Conservation (phyloP, 2,113 vertebrate species). For the Phyllostomus hastatus region DNA sequence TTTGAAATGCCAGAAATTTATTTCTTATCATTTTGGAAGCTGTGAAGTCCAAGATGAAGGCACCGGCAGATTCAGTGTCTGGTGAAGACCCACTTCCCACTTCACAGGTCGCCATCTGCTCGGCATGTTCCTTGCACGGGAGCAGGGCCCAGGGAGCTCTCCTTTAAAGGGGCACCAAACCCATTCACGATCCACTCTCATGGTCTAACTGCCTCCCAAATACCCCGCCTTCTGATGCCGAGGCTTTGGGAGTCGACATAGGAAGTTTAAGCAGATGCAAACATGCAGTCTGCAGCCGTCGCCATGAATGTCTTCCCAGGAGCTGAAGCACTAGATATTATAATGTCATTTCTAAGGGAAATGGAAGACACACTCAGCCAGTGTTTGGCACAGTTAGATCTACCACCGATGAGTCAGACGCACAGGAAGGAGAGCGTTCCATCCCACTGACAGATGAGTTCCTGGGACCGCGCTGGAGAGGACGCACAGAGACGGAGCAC, state of each 20-base stretch:
- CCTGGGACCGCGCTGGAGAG: background rate
- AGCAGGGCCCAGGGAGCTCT: background rate
- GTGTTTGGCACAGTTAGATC: background rate
- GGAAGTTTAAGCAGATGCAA: background rate
- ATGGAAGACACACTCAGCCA: background rate
- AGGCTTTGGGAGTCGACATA: background rate
- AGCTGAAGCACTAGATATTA: background rate
- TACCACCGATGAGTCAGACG: fast-evolving
- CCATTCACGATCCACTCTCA: background rate
- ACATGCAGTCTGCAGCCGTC: background rate
- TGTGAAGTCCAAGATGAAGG: background rate
- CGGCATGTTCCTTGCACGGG: background rate
- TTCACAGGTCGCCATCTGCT: background rate
- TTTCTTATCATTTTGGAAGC: background rate
- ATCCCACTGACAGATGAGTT: background rate
- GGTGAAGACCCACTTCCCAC: background rate
- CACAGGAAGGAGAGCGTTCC: background rate
- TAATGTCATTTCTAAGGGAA: background rate
- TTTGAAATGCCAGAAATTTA: background rate
- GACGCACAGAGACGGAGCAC: background rate
- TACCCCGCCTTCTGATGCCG: background rate
- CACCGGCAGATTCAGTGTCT: background rate
- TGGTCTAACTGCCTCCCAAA: background rate
- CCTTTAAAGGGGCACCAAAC: background rate
- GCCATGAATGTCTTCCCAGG: background rate